phyloP scores from a whole-genome alignment of 2,113 vertebrate genomes.

The Peromyscus californicus region DNA sequence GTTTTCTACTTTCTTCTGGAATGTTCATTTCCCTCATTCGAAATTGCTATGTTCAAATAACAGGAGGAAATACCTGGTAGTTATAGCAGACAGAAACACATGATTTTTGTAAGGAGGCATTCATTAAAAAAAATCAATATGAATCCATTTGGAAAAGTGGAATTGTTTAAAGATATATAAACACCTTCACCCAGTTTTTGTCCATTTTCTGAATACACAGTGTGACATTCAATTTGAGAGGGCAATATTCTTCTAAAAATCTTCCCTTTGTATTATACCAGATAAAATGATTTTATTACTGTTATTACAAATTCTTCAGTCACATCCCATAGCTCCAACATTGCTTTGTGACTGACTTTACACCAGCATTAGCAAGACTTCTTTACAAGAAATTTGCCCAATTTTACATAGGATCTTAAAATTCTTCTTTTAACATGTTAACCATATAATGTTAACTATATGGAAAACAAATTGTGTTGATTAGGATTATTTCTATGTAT shows the following conservation, averaged over 20 bases:
- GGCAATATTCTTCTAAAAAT: slow-evolving; percentile 64
- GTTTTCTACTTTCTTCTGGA: slow-evolving; percentile 42
- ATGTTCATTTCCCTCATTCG: slow-evolving; percentile 74
- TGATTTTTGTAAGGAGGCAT: slow-evolving; percentile 85
- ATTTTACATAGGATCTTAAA: slow-evolving; percentile 34
- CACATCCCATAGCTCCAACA: slow-evolving; percentile 59
- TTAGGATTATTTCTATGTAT: slow-evolving; percentile 4
- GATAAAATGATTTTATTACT: slow-evolving; percentile 73
- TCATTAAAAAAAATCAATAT: slow-evolving; percentile 90
- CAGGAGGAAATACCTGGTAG: slow-evolving; percentile 86
- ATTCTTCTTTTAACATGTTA: slow-evolving; percentile 35
- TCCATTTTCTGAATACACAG: slow-evolving; percentile 82
- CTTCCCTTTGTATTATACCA: slow-evolving; percentile 62
- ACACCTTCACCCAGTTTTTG: slow-evolving; percentile 79
- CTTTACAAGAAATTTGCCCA: slow-evolving; percentile 54
- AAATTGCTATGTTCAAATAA: slow-evolving; percentile 86
- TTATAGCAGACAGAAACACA: slow-evolving; percentile 88
- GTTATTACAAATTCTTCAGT: slow-evolving; percentile 61
- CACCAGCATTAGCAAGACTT: slow-evolving; percentile 44
- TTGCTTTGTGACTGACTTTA: slow-evolving; percentile 34
- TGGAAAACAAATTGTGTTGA: slow-evolving; percentile 19
- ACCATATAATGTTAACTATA: slow-evolving; percentile 21
- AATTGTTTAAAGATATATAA: slow-evolving; percentile 87
- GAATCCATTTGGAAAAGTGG: slow-evolving; percentile 88
- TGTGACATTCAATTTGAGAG: slow-evolving; percentile 78